Evolutionary conservation across 2,113 vertebrate genomes (phyloP).

Genomic region (Malurus melanocephalus): DNA sequence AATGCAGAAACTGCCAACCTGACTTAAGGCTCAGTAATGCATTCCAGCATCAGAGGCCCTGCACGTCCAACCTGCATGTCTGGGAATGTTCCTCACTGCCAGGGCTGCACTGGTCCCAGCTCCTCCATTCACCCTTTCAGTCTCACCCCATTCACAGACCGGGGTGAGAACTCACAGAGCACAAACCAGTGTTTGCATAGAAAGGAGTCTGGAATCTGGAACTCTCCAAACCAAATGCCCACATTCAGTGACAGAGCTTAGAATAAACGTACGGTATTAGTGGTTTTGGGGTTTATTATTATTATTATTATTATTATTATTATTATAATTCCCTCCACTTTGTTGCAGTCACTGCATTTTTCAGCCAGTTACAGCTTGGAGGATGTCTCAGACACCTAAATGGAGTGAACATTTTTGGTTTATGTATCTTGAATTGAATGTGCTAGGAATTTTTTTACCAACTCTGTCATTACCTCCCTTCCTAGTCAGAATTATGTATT

Average conservation of each 20-base stretch:
- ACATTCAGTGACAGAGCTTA: not conserved
- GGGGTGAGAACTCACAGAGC: not conserved
- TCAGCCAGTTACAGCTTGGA: not conserved
- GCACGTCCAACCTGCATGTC: not conserved
- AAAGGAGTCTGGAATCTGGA: not conserved
- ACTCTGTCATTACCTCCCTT: not conserved
- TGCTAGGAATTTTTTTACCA: not conserved
- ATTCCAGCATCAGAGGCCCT: not conserved
- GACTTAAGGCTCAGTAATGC: not conserved
- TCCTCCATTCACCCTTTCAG: not conserved
- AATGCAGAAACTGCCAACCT: not conserved
- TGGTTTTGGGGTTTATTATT: no score
- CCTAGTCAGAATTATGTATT: not conserved
- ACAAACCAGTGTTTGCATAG: not conserved
- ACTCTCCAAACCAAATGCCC: not conserved
- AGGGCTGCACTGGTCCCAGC: not conserved
- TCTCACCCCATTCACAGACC: not conserved
- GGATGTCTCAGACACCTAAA: not conserved
- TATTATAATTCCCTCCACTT: not conserved
- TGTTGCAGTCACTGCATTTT: not conserved
- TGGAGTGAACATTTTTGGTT: not conserved
- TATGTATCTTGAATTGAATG: not conserved
- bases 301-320: no score
- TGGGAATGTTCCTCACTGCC: not conserved
- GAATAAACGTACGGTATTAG: not conserved